Conservation (phyloP, 2,888 invertebrate species). For the Papilio demoleus region DNA sequence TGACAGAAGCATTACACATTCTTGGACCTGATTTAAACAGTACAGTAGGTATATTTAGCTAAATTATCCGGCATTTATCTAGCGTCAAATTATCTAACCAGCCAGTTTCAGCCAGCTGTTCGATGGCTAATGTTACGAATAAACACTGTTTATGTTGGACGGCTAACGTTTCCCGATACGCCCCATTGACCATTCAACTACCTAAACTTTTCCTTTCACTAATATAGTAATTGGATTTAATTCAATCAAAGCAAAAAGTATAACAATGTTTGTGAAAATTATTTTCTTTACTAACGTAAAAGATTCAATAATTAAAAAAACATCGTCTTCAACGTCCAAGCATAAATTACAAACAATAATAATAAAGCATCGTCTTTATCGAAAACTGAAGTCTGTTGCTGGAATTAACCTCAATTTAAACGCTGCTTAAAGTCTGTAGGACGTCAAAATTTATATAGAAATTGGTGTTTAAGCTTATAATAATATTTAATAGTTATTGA, state of each 20-base stretch:
- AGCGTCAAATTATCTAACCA: constrained; percentile 26
- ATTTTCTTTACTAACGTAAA: too few relatives aligned
- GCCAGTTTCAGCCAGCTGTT: constrained; percentile 19
- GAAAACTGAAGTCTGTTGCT: too few relatives aligned
- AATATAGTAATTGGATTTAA: not conserved
- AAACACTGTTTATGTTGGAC: constrained; percentile 15
- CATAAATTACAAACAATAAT: too few relatives aligned
- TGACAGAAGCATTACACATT: not conserved
- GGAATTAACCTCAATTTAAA: too few relatives aligned
- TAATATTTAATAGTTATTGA: not conserved
- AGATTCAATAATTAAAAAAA: too few relatives aligned
- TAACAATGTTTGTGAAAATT: too few relatives aligned
- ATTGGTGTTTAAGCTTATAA: too few relatives aligned
- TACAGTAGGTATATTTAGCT: constrained; percentile 1
- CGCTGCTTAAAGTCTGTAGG: too few relatives aligned
- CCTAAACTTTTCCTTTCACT: constrained; percentile 25
- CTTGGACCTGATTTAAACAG: not conserved
- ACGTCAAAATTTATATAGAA: too few relatives aligned
- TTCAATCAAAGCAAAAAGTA: too few relatives aligned
- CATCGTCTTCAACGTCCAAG: too few relatives aligned
- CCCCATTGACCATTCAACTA: constrained; percentile 15
- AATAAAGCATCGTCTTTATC: too few relatives aligned
- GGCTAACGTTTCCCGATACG: constrained; percentile 14
- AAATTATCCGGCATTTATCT: constrained; percentile 2
- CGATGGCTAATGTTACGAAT: constrained; percentile 22